Evolutionary conservation across 2,888 invertebrate genomes (phyloP), one percentile per base, ranked within the genome.

Genomic region (Mechanitis messenoides): DNA sequence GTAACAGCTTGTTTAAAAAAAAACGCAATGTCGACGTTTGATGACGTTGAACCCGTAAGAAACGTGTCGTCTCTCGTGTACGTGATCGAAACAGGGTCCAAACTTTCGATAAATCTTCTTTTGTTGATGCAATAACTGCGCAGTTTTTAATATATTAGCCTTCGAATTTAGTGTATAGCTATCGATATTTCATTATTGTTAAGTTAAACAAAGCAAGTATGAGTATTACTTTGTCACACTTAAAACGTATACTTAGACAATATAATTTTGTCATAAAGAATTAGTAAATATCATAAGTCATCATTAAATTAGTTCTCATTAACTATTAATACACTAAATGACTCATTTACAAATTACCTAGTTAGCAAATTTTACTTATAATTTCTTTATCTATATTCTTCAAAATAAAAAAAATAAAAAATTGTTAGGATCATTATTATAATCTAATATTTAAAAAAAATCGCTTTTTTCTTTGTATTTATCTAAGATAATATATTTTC

Each of bases 51-150:
- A 50, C 55, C 61, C 47, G 45, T 47, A 53, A 63, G 63, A 62
- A 55, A 35, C 35, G 35, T 66, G 65, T 66, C 67, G 56, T 64
- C 62, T 54, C 50, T 54, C 38, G 60, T 45, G 69, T 68, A 71
- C 71, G 71, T 71, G 71, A 57, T 53, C 46, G 35, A 53, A 50
- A 60, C 66, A 57, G 47, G 62, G 61, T 64, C 61, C 55, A 53
- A 58, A 57, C 46, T 54, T 63, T 61, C 64, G 62, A 66, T 69
- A 59, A 65, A 60, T 61, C 62, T 62, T 59, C 61, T 63, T 67
- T 70, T 69, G 69, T 70, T 70, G 58, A 66, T 65, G 62, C 56
- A 68, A 65, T 69, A 71, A 75, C 71, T 72, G 70, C 73, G 72
- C 71, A 72, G 73, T 72, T 71, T 64, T 64, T 68, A 68, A 31